Conservation (phyloP, 2,888 invertebrate genomes). For the Melinaea menophilus region DNA sequence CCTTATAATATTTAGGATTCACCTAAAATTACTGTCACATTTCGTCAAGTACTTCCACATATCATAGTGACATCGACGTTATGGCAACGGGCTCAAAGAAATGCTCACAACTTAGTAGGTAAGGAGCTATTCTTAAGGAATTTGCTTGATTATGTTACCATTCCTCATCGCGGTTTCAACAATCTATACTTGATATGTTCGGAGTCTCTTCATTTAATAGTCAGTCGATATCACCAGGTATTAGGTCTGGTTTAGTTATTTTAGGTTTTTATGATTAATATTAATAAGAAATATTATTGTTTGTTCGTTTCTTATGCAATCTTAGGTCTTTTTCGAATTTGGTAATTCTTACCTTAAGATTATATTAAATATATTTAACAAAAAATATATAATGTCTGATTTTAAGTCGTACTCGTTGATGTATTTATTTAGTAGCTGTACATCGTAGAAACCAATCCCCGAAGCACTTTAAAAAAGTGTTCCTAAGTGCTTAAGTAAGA, state of each 20-base stretch:
- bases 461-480: too few species aligned
- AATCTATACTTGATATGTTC: conserved; percentile 38
- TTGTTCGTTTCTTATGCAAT: too few species aligned
- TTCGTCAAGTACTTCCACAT: conserved; percentile 58
- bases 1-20: conserved; percentile 18
- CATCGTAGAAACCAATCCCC: too few species aligned
- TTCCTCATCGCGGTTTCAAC: conserved; percentile 46
- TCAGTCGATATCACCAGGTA: conserved; percentile 20
- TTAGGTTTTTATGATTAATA: neutral
- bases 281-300: neutral
- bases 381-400: too few species aligned
- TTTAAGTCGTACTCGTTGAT: too few species aligned
- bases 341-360: too few species aligned
- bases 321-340: too few species aligned
- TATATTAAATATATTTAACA: too few species aligned
- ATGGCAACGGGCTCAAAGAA: conserved; percentile 58
- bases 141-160: conserved; percentile 53
- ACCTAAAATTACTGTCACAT: conserved; percentile 31
- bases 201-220: conserved; percentile 18
- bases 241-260: conserved; percentile 10
- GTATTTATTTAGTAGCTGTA: too few species aligned
- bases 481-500: too few species aligned
- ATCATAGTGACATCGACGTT: conserved; percentile 62
- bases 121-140: conserved; percentile 44
- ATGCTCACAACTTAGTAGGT: conserved; percentile 43